These are phyloP conservation scores for Ursus arctos DNA, from an alignment of 2,113 vertebrate genomes.

Conservation along the genomic window DNA sequence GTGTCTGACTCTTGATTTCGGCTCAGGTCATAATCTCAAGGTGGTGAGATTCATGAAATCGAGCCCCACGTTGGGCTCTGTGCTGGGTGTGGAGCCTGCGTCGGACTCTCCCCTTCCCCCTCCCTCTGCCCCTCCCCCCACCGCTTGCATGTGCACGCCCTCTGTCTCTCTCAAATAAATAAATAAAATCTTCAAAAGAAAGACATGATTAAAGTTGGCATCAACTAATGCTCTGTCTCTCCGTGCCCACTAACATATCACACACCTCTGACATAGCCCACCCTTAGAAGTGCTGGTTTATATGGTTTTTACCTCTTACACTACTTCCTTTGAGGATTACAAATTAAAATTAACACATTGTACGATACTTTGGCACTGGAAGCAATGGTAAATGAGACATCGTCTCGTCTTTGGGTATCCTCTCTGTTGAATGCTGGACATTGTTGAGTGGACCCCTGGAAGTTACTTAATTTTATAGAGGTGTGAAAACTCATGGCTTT, in stretches of 20 bases:
- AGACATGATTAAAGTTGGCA: neutral
- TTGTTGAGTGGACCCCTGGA: neutral
- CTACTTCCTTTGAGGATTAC: neutral
- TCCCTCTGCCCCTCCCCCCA: neutral
- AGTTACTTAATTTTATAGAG: neutral
- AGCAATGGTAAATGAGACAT: accelerated
- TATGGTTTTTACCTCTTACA: neutral
- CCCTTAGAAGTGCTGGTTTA: neutral
- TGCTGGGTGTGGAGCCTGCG: neutral
- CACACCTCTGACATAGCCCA: neutral
- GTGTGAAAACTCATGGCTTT: neutral
- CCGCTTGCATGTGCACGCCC: accelerated
- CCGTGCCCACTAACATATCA: too few species aligned
- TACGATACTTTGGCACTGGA: neutral
- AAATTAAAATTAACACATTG: neutral
- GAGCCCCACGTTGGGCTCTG: neutral
- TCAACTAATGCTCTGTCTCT: neutral
- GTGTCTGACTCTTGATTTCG: neutral
- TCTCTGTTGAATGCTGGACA: neutral
- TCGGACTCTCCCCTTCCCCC: neutral
- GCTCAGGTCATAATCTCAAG: neutral
- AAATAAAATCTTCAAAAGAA: neutral
- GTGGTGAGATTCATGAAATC: neutral
- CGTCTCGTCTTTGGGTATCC: neutral
- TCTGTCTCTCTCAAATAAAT: neutral